phyloP scores from a whole-genome alignment of 2,888 invertebrate genomes.

The Neuroscelio doddi region DNA sequence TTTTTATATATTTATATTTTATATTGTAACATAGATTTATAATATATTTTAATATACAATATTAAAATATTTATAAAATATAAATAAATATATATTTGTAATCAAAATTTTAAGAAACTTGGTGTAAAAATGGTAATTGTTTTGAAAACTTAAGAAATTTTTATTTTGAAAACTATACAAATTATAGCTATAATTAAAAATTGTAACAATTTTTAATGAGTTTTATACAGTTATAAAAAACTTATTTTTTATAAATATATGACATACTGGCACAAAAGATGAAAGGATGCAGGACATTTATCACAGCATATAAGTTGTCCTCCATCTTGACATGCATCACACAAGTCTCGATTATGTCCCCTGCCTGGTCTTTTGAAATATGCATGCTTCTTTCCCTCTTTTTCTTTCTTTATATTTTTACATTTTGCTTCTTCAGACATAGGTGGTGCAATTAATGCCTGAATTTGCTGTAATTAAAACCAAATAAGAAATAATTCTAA shows the following conservation, averaged over 20 bases:
- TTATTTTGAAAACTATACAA: too few relatives aligned
- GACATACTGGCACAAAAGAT: slow-evolving; percentile 93
- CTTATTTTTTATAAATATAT: not conserved
- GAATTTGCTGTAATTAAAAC: slow-evolving; percentile 82
- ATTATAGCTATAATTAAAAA: too few relatives aligned
- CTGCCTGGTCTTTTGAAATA: slow-evolving; percentile 90
- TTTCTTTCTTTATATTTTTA: slow-evolving; percentile 74
- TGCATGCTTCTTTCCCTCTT: slow-evolving; percentile 79
- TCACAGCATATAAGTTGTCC: slow-evolving; percentile 97
- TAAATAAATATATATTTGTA: too few relatives aligned
- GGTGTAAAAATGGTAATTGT: not conserved
- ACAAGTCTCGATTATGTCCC: slow-evolving; percentile 93
- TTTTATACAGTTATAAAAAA: too few relatives aligned
- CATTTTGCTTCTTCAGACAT: slow-evolving; percentile 81
- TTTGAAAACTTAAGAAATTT: not conserved
- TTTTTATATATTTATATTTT: not conserved
- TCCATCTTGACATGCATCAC: slow-evolving; percentile 95
- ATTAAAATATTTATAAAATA: too few relatives aligned
- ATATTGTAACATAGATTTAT: too few relatives aligned
- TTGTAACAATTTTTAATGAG: too few relatives aligned
- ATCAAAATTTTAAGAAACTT: too few relatives aligned
- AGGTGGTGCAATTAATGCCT: slow-evolving; percentile 90
- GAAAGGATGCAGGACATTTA: slow-evolving; percentile 95
- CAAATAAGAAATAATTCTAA: too few relatives aligned
- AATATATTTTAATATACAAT: too few relatives aligned